Conservation (phyloP, 2,113 vertebrate species). For the Zootoca vivipara region DNA sequence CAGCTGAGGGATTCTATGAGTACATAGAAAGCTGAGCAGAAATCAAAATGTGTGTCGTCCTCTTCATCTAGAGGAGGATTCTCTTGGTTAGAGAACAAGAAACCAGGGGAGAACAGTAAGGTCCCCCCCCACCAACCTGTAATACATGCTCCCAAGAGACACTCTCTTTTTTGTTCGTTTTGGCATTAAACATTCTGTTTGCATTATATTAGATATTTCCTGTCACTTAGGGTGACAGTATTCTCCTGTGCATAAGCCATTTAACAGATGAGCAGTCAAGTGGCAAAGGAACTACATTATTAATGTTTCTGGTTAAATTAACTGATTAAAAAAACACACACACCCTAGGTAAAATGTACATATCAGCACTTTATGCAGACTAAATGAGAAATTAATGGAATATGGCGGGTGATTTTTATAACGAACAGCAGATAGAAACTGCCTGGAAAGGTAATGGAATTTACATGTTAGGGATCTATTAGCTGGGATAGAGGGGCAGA, state of each 20-base stretch:
- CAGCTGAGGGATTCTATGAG: constrained; percentile 33
- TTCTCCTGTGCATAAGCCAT: constrained; percentile 70
- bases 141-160: constrained; percentile 9
- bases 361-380: constrained; percentile 72
- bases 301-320: constrained; percentile 83
- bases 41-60: background rate
- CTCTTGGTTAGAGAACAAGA: constrained; percentile 11
- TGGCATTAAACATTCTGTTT: constrained; percentile 67
- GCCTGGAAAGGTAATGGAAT: constrained; percentile 35
- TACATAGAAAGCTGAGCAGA: constrained; percentile 21
- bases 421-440: constrained; percentile 53
- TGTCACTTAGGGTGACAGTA: constrained; percentile 74
- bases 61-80: background rate
- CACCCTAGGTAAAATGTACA: constrained; percentile 73
- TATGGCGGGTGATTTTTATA: constrained; percentile 58
- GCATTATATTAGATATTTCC: constrained; percentile 62
- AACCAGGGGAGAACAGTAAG: background rate
- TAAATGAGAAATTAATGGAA: constrained; percentile 77
- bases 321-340: constrained; percentile 75
- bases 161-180: background rate
- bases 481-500: background rate
- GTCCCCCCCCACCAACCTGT: background rate
- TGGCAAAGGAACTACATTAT: constrained; percentile 80
- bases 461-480: background rate
- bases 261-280: constrained; percentile 81